A percentile compares a stretch with the other conserved stretches of the same genome.
These are phyloP conservation scores for Muscicapa comitata DNA, from an alignment of 2,797 vertebrate species.

Conservation along the genomic window DNA sequence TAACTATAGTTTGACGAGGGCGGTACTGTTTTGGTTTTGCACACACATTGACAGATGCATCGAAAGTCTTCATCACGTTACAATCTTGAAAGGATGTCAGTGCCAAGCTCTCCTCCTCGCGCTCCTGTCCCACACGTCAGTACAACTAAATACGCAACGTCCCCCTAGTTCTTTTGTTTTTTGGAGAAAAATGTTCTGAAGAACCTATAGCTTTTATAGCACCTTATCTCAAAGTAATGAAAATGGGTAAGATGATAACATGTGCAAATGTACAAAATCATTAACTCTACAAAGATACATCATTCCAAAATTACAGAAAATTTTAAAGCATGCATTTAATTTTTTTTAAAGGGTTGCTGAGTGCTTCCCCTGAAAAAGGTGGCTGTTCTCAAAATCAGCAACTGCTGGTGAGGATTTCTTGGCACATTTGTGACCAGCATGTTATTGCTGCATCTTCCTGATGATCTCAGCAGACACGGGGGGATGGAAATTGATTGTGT, in stretches of 20 bases:
- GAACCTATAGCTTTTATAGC: constrained; percentile 84
- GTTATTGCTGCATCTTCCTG: constrained; percentile 96
- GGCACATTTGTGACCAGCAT: constrained; percentile 80
- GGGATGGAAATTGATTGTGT: constrained; percentile 98
- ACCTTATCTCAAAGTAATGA: constrained; percentile 89
- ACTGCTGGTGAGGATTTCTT: constrained; percentile 87
- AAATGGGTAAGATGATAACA: constrained; percentile 83
- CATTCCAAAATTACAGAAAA: constrained; percentile 87
- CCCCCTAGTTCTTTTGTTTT: not conserved
- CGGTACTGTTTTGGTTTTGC: constrained; percentile 76
- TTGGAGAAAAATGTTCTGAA: constrained; percentile 73
- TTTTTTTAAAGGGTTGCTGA: constrained; percentile 79
- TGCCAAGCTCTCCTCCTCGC: constrained; percentile 63
- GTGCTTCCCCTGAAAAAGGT: constrained; percentile 81
- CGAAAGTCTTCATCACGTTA: constrained; percentile 68
- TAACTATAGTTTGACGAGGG: constrained; percentile 71
- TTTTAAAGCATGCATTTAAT: constrained; percentile 87
- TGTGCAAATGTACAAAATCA: constrained; percentile 99
- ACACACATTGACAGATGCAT: constrained; percentile 68
- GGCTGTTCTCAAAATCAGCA: constrained; percentile 83
- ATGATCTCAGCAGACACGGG: constrained; percentile 92
- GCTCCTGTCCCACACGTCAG: constrained; percentile 28
- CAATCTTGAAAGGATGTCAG: constrained; percentile 62
- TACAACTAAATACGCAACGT: constrained; percentile 57
- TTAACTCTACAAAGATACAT: constrained; percentile 84